Percentiles rank a stretch among this genome's conserved stretches.
phyloP scores from a whole-genome alignment of 2,113 vertebrate species.

The Ornithorhynchus anatinus region DNA sequence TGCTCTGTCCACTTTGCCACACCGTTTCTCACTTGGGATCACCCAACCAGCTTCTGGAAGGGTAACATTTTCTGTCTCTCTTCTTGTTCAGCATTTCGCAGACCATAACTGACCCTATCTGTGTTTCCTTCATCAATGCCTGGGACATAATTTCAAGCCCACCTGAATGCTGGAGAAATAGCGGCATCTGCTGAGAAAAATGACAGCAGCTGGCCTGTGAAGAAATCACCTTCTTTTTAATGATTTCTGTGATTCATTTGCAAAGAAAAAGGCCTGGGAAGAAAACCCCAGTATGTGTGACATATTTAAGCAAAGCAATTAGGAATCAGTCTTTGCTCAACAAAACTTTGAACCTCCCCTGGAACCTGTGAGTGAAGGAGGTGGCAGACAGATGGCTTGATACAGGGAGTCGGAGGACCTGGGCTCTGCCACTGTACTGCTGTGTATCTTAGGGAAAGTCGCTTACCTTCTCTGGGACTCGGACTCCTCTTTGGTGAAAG shows the following conservation, averaged over 20 bases:
- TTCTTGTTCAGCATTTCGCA: too few relatives aligned
- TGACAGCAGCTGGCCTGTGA: conserved; percentile 39
- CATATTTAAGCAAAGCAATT: conserved; percentile 63
- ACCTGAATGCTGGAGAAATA: conserved; percentile 38
- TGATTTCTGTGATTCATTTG: conserved; percentile 53
- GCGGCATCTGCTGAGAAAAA: conserved; percentile 43
- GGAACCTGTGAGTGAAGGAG: too few relatives aligned
- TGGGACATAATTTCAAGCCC: conserved; percentile 44
- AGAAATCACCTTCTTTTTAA: conserved; percentile 27
- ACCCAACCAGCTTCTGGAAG: too few relatives aligned
- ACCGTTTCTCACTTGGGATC: too few relatives aligned
- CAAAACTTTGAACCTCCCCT: conserved; percentile 63
- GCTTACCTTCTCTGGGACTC: too few relatives aligned
- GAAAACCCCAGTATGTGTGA: conserved; percentile 49
- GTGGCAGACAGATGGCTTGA: too few relatives aligned
- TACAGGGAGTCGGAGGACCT: too few relatives aligned
- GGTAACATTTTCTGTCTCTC: too few relatives aligned
- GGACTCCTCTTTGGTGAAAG: too few relatives aligned
- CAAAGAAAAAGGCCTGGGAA: conserved; percentile 25
- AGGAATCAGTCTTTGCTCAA: conserved; percentile 66
- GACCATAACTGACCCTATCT: conserved; percentile 35
- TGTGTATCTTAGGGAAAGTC: too few relatives aligned
- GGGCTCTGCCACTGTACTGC: too few relatives aligned
- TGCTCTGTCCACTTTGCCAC: too few relatives aligned
- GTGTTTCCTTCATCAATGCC: conserved; percentile 59